Conservation (phyloP, 2,113 vertebrate species). For the Bambusicola thoracicus region DNA sequence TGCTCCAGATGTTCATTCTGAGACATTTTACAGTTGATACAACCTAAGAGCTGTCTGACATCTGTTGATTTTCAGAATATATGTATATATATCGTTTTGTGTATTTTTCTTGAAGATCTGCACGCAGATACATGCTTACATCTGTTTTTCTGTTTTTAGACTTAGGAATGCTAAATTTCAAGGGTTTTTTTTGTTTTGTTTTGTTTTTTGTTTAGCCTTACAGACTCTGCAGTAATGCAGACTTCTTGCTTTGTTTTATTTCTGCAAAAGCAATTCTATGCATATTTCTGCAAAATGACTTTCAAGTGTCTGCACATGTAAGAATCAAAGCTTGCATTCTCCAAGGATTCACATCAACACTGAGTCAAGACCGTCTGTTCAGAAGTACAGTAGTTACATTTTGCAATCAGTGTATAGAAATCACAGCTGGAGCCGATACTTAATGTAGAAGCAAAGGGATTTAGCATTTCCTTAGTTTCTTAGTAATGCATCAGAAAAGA, state of each 20-base stretch:
- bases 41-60: conserved; percentile 18
- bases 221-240: neutral
- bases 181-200: neutral
- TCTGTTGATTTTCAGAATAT: conserved; percentile 43
- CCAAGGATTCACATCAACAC: neutral
- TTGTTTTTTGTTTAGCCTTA: neutral
- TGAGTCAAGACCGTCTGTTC: conserved; percentile 14
- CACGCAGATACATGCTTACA: neutral
- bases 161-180: neutral
- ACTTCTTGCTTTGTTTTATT: conserved; percentile 5
- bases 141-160: neutral
- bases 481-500: neutral
- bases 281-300: neutral
- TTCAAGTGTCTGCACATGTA: neutral
- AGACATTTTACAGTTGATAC: conserved; percentile 42
- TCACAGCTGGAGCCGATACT: conserved; percentile 28
- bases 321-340: conserved; percentile 5
- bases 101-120: neutral
- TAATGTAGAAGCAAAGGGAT: neutral
- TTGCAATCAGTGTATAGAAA: conserved; percentile 12
- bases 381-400: conserved; percentile 24
- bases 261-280: conserved; percentile 8
- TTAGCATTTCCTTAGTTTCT: conserved; percentile 18
- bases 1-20: conserved; percentile 60
- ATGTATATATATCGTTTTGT: neutral